Evolutionary conservation across 2,797 vertebrate genomes (phyloP), one percentile per base, ranked within the genome.

Genomic region (Clamator glandarius): DNA sequence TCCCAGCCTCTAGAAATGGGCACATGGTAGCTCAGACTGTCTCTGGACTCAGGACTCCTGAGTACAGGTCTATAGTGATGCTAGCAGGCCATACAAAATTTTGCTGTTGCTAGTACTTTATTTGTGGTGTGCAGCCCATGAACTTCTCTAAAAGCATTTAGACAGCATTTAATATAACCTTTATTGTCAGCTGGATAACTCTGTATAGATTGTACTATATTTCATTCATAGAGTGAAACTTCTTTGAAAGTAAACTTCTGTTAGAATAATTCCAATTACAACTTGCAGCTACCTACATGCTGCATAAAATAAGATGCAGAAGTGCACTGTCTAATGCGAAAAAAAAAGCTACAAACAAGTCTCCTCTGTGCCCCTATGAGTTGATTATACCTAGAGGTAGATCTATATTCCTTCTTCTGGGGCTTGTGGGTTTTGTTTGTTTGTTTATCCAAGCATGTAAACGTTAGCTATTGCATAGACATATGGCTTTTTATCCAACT

Each of bases 301-400:
- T 78, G 19, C 41, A 33, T 59, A 82, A 84, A 87, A 44, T 52
- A 41, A n/a, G n/a, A 61, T 26, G 14, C 10, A 28, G 35, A 74
- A 87, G 4, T 58, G 13, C 18, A 59, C 2, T 72, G 5, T 26
- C 7, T 51, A 35, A n/a, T 14, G 25, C 21, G 31, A n/a, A 67
- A 66, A 86, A 12, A 62, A 81, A 66, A 82, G 20, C 17, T 35
- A 23, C 44, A 15, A 8, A 21, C 50, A 82, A 84, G 28, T 68
- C 13, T 57, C 6, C 5, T 2, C 46, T 44, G 12, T 24, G 23
- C 46, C 46, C 46, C 11, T 9, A 3, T 2, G 1, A 31, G 9
- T 9, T 72, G 39, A 29, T 33, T 64, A 6, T 55, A 61, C 5
- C 12, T 52, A 72, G 25, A 3, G 58, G 33, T 55, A 76, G 75